These are phyloP conservation scores for Spongilla lacustris DNA, from an alignment of 37 sponge, comb jelly and placozoan genomes.

Conservation along the genomic window DNA sequence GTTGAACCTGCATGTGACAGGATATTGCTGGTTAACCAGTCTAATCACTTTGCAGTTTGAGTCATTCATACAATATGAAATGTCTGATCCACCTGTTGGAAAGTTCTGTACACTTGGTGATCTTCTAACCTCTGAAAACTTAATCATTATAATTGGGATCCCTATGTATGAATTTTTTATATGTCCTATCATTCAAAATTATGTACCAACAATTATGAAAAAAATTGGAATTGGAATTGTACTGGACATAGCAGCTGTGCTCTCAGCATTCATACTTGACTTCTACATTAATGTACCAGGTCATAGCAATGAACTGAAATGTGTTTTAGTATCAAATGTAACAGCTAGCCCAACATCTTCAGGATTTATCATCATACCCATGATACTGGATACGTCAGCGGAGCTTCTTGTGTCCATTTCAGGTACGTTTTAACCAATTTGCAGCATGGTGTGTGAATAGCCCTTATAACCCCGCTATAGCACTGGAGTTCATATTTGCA, in stretches of 20 bases:
- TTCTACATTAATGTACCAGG: neutral
- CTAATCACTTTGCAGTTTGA: too few species aligned
- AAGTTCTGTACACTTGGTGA: too few species aligned
- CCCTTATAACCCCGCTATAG: too few species aligned
- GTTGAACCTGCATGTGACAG: too few species aligned
- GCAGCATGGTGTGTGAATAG: too few species aligned
- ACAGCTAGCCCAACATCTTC: neutral
- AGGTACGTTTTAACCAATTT: neutral
- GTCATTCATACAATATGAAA: too few species aligned
- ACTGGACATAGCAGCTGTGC: neutral
- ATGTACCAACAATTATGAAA: neutral
- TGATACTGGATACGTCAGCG: neutral
- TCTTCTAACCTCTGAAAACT: neutral
- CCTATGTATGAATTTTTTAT: neutral
- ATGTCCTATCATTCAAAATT: slow-evolving; percentile 13
- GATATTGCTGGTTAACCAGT: too few species aligned
- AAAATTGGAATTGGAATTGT: slow-evolving; percentile 16
- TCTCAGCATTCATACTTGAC: neutral
- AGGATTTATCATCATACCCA: slow-evolving; percentile 12
- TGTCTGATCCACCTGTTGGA: too few species aligned
- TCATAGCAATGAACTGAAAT: too few species aligned
- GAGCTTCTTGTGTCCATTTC: slow-evolving; percentile 21
- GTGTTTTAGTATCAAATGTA: too few species aligned
- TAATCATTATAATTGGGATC: neutral
- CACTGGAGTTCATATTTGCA: too few species aligned